Conservation (phyloP, 1,140 invertebrate genomes). For the Battus philenor region DNA sequence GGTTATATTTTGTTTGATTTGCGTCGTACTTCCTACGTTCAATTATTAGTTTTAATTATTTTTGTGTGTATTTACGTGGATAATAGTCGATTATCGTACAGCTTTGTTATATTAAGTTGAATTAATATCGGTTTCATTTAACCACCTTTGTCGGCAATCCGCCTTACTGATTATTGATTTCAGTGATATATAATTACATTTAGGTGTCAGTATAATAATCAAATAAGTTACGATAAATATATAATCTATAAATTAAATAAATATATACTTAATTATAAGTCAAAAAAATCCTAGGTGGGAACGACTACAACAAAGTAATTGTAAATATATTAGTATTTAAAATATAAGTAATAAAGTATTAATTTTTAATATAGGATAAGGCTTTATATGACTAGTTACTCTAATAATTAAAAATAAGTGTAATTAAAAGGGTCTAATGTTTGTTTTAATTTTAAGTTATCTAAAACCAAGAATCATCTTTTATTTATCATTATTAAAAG, state of each 20-base stretch:
- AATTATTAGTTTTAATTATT: conserved; percentile 58
- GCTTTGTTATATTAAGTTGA: conserved; percentile 19
- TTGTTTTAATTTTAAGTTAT: conserved; percentile 9
- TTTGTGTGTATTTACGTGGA: conserved; percentile 28
- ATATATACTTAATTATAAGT: too few species aligned
- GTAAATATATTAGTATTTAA: too few species aligned
- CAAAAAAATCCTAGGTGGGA: too few species aligned
- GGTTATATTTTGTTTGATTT: conserved; percentile 24
- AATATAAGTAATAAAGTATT: too few species aligned
- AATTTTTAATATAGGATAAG: neutral
- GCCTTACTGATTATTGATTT: conserved; percentile 30
- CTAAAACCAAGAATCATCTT: conserved; percentile 14
- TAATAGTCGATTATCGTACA: conserved; percentile 39
- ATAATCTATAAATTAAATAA: too few species aligned
- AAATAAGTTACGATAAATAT: too few species aligned
- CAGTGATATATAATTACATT: too few species aligned
- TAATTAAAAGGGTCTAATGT: neutral
- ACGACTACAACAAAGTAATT: too few species aligned
- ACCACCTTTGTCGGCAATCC: conserved; percentile 47
- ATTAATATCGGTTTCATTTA: conserved; percentile 15
- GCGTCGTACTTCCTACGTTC: conserved; percentile 55
- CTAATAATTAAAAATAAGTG: neutral
- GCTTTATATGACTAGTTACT: neutral
- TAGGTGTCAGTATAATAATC: too few species aligned
- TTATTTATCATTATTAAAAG: conserved; percentile 16